Percentiles rank a stretch among this genome's conserved stretches.
These are phyloP conservation scores for Aquatica leii DNA, from an alignment of 2,888 invertebrate genomes.

Conservation along the genomic window DNA sequence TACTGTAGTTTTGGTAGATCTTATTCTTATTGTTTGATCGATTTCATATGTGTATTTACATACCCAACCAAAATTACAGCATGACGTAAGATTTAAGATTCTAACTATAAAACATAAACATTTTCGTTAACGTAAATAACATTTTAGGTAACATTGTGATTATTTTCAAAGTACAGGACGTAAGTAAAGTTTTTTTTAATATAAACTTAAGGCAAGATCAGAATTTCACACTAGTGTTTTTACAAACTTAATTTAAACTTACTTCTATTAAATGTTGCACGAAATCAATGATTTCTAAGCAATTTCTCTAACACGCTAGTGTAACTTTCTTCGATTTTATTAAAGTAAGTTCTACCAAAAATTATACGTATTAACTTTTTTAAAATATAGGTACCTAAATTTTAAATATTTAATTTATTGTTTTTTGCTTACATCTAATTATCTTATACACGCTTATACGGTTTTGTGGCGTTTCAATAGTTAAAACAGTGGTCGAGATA, in stretches of 20 bases:
- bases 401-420: conserved; percentile 23
- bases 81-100: conserved; percentile 25
- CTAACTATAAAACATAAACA: conserved; percentile 25
- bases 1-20: conserved; percentile 22
- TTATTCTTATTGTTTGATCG: conserved; percentile 18
- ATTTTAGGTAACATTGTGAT: conserved; percentile 7
- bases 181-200: no score
- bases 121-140: conserved; percentile 27
- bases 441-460: conserved; percentile 14
- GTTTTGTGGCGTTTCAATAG: conserved; percentile 18
- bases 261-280: no score
- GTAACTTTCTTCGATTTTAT: no score
- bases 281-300: no score
- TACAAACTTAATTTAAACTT: no score
- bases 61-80: conserved; percentile 30
- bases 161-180: not conserved
- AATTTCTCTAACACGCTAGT: no score
- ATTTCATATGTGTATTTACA: conserved; percentile 16
- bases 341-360: no score
- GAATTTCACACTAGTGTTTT: no score
- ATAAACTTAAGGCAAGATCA: no score
- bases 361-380: no score
- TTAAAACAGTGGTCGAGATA: no score
- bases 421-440: conserved; percentile 24
- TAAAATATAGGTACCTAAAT: no score